Evolutionary conservation across 2,113 vertebrate genomes (phyloP), one percentile per base, ranked within the genome.

Genomic region (Poicephalus meyeri): DNA sequence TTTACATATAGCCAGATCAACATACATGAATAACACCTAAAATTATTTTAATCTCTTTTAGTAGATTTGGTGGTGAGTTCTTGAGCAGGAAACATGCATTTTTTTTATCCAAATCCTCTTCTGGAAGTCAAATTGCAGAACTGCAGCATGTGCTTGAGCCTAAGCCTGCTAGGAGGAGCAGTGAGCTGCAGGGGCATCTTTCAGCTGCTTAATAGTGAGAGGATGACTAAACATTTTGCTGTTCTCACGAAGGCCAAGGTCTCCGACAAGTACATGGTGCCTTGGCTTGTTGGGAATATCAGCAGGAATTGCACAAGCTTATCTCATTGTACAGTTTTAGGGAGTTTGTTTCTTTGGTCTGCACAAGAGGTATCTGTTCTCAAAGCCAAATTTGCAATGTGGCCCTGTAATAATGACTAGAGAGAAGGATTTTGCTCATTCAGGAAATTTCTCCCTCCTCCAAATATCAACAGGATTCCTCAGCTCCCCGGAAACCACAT

Each of bases 281-380:
- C 80, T 74, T 1, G 0, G 35, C 29, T 91, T 47, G 50, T 28
- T 88, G 72, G n/a, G 84, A 84, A 23, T 65, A 89, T 65, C 89
- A 77, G 78, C 79, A 66, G 84, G 64, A 88, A 70, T 37, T 88
- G 74, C 87, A 70, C 2, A 2, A 83, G 82, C 63, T 94, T 90
- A 83, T 93, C 89, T 93, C 46, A 39, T 77, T 89, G 63, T 37
- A 70, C 0, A 0, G 61, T 80, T 88, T 91, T 47, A 86, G 85
- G 0, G 1, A 94, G 68, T 78, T 87, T 95, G 73, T 83, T 95
- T 70, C 86, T 93, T 84, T 82, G 60, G 42, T 83, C 68, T 73
- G 79, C 71, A 66, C 76, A 80, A 94, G 79, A 95, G 49, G 60
- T 80, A 63, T 90, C 91, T 88, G 81, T 82, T 86, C 89, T 80